Conservation (phyloP, 1,140 invertebrate species). For the Zaprionus camerounensis region DNA sequence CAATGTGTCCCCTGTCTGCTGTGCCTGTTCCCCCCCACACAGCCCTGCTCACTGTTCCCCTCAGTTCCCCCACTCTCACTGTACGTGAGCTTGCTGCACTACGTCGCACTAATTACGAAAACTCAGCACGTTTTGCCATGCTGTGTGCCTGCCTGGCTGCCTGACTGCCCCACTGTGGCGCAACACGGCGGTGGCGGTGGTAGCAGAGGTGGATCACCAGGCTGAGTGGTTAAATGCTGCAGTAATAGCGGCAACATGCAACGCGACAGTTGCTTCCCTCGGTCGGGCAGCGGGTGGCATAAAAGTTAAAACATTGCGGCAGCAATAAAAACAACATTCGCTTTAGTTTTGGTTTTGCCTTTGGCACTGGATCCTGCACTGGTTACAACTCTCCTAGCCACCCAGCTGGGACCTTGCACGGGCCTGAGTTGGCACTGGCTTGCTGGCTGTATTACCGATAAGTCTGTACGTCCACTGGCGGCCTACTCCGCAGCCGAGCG, state of each 20-base stretch:
- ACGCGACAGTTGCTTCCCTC: constrained; percentile 63
- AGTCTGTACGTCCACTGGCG: constrained; percentile 20
- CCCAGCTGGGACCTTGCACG: background rate
- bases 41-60: background rate
- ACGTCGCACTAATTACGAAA: constrained; percentile 80
- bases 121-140: constrained; percentile 77
- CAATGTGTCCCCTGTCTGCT: constrained; percentile 12
- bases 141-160: constrained; percentile 42
- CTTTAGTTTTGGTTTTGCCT: constrained; percentile 50
- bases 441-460: constrained; percentile 66
- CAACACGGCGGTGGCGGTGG: background rate
- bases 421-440: constrained; percentile 32
- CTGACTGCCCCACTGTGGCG: constrained; percentile 31
- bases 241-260: constrained; percentile 81
- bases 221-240: constrained; percentile 80
- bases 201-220: constrained; percentile 26
- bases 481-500: constrained; percentile 13
- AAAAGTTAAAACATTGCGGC: constrained; percentile 81
- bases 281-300: constrained; percentile 42
- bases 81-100: constrained; percentile 74
- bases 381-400: background rate
- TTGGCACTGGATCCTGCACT: constrained; percentile 29
- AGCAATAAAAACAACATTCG: constrained; percentile 78
- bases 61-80: constrained; percentile 12
- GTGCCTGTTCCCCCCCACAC: background rate